Evolutionary conservation across 2,113 vertebrate genomes (phyloP), one percentile per base, ranked within the genome.

Genomic region (Neodon shergylaensis): DNA sequence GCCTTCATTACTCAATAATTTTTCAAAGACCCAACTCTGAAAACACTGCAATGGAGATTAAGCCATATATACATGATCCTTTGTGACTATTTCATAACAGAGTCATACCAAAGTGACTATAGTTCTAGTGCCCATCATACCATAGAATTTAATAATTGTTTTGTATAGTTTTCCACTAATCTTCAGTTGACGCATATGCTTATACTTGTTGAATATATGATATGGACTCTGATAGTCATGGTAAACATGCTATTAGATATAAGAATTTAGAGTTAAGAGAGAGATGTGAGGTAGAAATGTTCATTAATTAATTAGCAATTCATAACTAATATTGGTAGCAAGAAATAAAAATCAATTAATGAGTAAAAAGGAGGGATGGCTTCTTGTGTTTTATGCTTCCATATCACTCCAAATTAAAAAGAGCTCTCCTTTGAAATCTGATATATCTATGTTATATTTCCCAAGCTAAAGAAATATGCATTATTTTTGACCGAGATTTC

Each of bases 361-460:
- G 36, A 66, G 44, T 19, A 22, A 21, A 47, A 39, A 89, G 8
- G 14, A 54, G 3, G 8, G 13, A 61, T n/a, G 61, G 14, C 2
- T 33, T 16, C 22, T 77, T 24, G 3, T 24, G 11, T 47, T 19
- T 78, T 4, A 61, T 61, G 16, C 5, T 11, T 87, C 31, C 28
- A 10, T 17, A 47, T 42, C 44, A 9, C 10, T 42, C 3, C 3
- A 33, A 19, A 10, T 24, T 19, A 39, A 0, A 10, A 17, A 4
- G 11, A 31, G 4, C 7, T 49, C 19, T 21, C 28, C 2, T 52
- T 70, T 65, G 33, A 88, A 36, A 82, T 39, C 26, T 87, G 5
- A 36, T 7, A 72, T 39, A 68, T 84, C 12, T 84, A 16, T 52
- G 10, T 76, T 17, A 7, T 33, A 74, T 36, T 19, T 58, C 16